Conservation (phyloP, 2,888 invertebrate genomes). For the Caenorhabditis sp. region DNA sequence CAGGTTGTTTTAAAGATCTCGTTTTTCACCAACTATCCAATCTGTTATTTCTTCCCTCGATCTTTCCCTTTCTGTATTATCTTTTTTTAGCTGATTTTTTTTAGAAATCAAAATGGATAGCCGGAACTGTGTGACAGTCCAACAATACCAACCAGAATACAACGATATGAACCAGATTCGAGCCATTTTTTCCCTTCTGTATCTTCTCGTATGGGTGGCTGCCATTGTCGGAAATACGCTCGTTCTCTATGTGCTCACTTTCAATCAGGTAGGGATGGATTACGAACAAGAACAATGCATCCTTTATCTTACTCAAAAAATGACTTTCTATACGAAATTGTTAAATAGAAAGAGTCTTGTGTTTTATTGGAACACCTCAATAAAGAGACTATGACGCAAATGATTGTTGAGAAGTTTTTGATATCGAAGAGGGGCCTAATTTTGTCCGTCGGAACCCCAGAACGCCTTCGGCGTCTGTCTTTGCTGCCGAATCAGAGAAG, state of each 20-base stretch:
- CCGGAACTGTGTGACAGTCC: conserved; percentile 57
- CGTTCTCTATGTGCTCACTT: conserved; percentile 80
- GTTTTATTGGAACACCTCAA: too few relatives aligned
- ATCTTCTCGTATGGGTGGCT: conserved; percentile 79
- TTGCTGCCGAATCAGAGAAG: not conserved
- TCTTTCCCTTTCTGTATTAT: not conserved
- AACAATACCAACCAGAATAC: conserved; percentile 54
- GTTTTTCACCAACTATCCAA: not conserved
- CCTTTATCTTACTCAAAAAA: not conserved
- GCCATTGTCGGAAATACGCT: conserved; percentile 80
- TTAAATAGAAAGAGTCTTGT: not conserved
- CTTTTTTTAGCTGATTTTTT: not conserved
- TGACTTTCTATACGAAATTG: not conserved
- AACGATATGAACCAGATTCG: conserved; percentile 65
- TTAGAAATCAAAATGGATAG: conserved; percentile 50
- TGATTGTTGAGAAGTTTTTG: too few relatives aligned
- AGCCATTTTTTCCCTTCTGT: conserved; percentile 78
- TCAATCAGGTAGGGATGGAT: conserved; percentile 76
- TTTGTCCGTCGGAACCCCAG: not conserved
- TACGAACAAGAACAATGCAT: not conserved
- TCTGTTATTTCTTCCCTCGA: not conserved
- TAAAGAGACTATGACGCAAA: too few relatives aligned
- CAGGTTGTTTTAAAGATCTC: not conserved
- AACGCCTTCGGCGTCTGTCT: not conserved
- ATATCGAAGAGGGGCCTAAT: not conserved